Evolutionary conservation across 2,113 vertebrate species (phyloP).

Genomic region (Myiozetetes cayanensis): DNA sequence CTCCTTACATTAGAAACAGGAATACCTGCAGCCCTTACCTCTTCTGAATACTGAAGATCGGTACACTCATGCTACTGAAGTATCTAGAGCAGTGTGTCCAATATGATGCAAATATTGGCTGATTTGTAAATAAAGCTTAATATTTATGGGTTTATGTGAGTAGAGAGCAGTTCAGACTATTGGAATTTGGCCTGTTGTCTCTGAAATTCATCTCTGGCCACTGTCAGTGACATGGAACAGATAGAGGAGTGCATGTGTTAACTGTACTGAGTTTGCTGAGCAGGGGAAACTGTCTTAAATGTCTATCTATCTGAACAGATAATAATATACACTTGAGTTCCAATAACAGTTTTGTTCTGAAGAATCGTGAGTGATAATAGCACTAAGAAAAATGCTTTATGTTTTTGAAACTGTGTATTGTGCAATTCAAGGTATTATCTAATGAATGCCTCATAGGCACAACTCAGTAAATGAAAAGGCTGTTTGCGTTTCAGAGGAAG

Average conservation of each 20-base stretch:
- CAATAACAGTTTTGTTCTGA: not conserved
- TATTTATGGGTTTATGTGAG: not conserved
- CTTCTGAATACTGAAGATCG: not conserved
- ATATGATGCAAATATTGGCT: not conserved
- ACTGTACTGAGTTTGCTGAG: not conserved
- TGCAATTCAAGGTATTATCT: not conserved
- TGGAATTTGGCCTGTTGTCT: not conserved
- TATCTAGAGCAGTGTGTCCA: not conserved
- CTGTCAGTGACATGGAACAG: not conserved
- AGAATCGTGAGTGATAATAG: not conserved
- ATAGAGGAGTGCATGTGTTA: rapidly evolving
- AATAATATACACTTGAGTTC: not conserved
- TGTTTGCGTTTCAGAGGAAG: conserved; percentile 70
- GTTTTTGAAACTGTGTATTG: not conserved
- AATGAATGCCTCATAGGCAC: not conserved
- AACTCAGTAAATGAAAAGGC: not conserved
- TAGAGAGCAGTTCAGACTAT: not conserved
- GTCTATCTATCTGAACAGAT: not conserved
- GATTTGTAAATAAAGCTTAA: not conserved
- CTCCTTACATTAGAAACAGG: not conserved
- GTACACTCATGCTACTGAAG: not conserved
- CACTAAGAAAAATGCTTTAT: not conserved
- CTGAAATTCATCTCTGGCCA: not conserved
- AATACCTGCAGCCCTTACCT: not conserved
- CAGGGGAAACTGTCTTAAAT: not conserved